Evolutionary conservation across 2,113 vertebrate species (phyloP).

Genomic region (Anolis sagrei): DNA sequence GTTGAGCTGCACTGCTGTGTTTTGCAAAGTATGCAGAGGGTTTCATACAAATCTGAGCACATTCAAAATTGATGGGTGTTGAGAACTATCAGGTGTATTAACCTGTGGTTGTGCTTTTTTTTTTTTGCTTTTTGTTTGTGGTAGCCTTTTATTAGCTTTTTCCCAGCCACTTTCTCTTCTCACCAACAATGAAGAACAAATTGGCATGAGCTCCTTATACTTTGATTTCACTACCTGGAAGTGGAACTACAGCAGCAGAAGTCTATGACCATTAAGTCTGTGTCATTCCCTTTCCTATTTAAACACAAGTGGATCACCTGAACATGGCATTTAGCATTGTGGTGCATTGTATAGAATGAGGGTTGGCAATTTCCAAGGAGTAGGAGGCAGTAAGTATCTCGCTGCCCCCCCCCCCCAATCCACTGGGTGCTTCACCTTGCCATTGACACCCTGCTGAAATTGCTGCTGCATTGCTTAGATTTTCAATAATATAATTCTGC

Average conservation of each 20-base stretch:
- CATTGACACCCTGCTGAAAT: background rate
- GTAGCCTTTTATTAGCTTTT: background rate
- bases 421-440: background rate
- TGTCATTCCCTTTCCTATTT: conserved; percentile 39
- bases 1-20: background rate
- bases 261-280: background rate
- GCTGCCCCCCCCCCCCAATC: too few species aligned
- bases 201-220: background rate
- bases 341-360: too few species aligned
- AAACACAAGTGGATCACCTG: conserved; percentile 55
- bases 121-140: background rate
- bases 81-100: background rate
- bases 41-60: conserved; percentile 5
- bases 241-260: background rate
- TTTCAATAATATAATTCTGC: too few species aligned
- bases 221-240: background rate
- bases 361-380: too few species aligned
- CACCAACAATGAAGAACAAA: too few species aligned
- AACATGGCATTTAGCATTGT: background rate
- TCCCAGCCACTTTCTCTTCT: too few species aligned
- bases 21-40: background rate
- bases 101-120: background rate
- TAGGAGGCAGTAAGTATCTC: too few species aligned
- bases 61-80: background rate
- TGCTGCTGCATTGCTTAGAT: background rate